Base-by-base conservation (phyloP, 2,113 vertebrate genomes). In the Laticauda colubrina region DNA sequence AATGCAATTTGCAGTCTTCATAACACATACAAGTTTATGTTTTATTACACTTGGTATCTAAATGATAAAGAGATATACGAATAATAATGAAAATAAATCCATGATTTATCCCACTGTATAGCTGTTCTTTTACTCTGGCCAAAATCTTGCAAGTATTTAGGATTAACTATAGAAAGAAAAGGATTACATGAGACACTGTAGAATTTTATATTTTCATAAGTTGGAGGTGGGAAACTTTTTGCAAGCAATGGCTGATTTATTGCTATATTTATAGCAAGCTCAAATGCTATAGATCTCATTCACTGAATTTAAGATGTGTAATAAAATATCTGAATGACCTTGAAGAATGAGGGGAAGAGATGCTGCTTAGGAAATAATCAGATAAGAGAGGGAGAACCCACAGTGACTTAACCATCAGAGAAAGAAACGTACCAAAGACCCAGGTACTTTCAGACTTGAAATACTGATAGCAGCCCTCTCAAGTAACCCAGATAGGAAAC, bases 1-100 rank as follows among this genome's bases (percentile, higher is more conserved):
- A 90, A 97, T 45, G 39, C 93, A 86, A 26, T 90, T 94, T 94
- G 43, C 39, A 23, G 39, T 94, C 95, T 97, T 98, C n/a, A 96
- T 88, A 59, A 97, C 90, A 91, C 97, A 97, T 34, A 96, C 85
- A 6, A 91, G 56, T 93, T 97, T 97, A 86, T 93, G 93, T 85
- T 95, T 93, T 54, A 93, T 53, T 45, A 92, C 85, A 89, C 0
- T 0, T 23, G 91, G 88, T 39, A 94, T 93, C 97, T 97, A 56
- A 91, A 90, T 15, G 10, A 91, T 20, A 14, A 69, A 92, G 15
- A 51, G 4, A 54, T 0, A n/a, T 56, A 34, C 43, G 48, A 55
- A 4, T 34, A 53, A 92, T 64, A 7, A 91, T n/a, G 12, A 24
- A 2, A 34, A 92, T 48, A 57, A 23, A 5, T 2, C 24, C 21